Evolutionary conservation across 92 coral and sea anemone species (phyloP).

Genomic region (Heliopora coerulea): DNA sequence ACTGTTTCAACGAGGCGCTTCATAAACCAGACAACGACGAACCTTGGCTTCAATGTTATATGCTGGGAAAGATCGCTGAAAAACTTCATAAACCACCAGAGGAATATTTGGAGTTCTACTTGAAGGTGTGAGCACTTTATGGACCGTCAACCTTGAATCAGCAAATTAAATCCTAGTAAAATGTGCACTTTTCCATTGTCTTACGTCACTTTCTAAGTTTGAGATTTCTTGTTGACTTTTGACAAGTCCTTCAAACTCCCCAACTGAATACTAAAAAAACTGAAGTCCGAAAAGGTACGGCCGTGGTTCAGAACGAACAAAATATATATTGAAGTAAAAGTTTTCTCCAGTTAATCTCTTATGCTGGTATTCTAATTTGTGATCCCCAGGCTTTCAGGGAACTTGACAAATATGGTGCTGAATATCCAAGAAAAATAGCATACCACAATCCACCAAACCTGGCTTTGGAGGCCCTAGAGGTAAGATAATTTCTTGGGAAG

Average conservation of each 20-base stretch:
- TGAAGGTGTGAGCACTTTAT: constrained; percentile 53
- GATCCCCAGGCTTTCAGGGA: constrained; percentile 68
- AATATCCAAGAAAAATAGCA: constrained; percentile 78
- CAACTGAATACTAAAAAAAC: too few relatives aligned
- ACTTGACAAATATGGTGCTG: constrained; percentile 77
- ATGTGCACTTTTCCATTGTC: too few relatives aligned
- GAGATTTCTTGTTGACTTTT: too few relatives aligned
- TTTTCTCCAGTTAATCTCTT: not conserved
- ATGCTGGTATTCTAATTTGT: not conserved
- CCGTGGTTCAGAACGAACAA: too few relatives aligned
- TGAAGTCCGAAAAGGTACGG: too few relatives aligned
- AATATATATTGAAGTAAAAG: not conserved
- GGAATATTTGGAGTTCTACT: constrained; percentile 77
- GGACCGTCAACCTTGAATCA: too few relatives aligned
- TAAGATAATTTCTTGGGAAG: too few relatives aligned
- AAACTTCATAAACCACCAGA: constrained; percentile 72
- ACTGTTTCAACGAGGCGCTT: constrained; percentile 88
- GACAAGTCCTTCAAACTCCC: too few relatives aligned
- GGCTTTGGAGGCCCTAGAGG: constrained; percentile 90
- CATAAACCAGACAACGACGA: constrained; percentile 89
- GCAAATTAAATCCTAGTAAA: too few relatives aligned
- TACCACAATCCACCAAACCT: constrained; percentile 92
- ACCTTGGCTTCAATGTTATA: constrained; percentile 94
- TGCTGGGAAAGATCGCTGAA: constrained; percentile 96
- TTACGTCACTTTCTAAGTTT: too few relatives aligned